A percentile compares a stretch with the other conserved stretches of the same genome.
Conservation (phyloP, 2,113 vertebrate genomes). For the Ceyx margarethae region DNA sequence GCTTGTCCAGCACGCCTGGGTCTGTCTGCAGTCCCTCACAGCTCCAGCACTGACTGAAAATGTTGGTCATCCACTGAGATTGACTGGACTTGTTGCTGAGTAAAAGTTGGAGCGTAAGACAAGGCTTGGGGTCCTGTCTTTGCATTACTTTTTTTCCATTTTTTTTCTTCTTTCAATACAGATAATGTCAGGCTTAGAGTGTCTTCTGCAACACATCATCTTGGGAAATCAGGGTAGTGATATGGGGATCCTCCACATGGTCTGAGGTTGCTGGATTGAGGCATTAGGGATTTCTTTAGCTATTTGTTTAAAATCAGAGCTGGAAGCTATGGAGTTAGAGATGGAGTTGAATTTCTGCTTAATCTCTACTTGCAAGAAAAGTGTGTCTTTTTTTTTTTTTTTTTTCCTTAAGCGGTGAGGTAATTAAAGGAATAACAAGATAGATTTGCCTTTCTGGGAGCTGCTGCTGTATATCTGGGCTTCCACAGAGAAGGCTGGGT, state of each 20-base stretch:
- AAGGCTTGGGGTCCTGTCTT: neutral
- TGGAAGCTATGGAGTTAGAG: neutral
- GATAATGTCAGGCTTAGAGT: neutral
- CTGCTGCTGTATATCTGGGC: constrained; percentile 3
- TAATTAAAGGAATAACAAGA: constrained; percentile 57
- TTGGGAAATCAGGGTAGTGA: neutral
- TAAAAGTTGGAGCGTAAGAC: neutral
- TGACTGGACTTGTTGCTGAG: neutral
- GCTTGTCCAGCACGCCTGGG: neutral
- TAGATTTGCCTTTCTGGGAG: constrained; percentile 22
- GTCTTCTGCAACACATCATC: neutral
- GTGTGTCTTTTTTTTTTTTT: neutral
- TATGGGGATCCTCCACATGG: neutral
- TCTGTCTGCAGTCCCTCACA: neutral
- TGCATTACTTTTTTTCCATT: neutral
- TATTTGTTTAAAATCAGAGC: constrained; percentile 26
- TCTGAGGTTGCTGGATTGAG: neutral
- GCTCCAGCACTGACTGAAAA: neutral
- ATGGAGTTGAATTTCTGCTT: constrained; percentile 17
- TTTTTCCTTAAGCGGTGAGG: neutral
- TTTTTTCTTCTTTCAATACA: neutral
- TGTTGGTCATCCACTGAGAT: neutral
- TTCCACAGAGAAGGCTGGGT: constrained; percentile 12
- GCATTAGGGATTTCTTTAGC: neutral
- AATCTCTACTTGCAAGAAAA: constrained; percentile 28